Base-by-base conservation (phyloP, 2,888 invertebrate species). In the Ormia ochracea region DNA sequence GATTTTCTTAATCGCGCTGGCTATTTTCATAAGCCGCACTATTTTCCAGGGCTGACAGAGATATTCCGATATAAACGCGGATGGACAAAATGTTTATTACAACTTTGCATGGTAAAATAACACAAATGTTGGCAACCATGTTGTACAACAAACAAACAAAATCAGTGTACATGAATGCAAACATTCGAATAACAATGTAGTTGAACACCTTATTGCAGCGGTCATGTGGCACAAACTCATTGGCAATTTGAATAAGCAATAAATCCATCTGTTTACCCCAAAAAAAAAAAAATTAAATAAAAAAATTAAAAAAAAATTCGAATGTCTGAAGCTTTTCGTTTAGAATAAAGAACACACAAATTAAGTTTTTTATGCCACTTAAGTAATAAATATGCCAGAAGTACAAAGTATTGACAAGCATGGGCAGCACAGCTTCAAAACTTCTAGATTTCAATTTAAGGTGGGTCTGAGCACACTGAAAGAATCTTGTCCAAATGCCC, bases 181-280 rank as follows among this genome's bases (percentile, higher is more conserved):
- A 87, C 86, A 87, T 87, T 87, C 86, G 87, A 86, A 84, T 85
- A 85, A 85, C 84, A 36, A 38, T 66, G 66, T 48, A 48, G 58
- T 66, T 73, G 66, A 54, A 78, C 66, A 78, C 72, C 69, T 76
- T 38, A 61, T 23, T 63, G 48, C 38, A 54, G 1, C 31, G 69
- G 26, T 41, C 41, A 41, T 41, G 36, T 36, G 68, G 52, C 19
- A 12, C 17, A 26, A n/a, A 36, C 31, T 65, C 48, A 77, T 63
- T 85, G 86, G 88, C 85, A 86, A 86, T 86, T 86, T 84, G 86
- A 88, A 88, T 87, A 87, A 87, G 87, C 87, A 88, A 88, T 87
- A 87, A 87, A 87, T 87, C 86, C 87, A 86, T 86, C 85, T 73
- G 70, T 72, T 73, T 77, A 65, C 78, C 80, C 69, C 33, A 38